Conservation (phyloP, 2,113 vertebrate species). For the Dipodomys spectabilis region DNA sequence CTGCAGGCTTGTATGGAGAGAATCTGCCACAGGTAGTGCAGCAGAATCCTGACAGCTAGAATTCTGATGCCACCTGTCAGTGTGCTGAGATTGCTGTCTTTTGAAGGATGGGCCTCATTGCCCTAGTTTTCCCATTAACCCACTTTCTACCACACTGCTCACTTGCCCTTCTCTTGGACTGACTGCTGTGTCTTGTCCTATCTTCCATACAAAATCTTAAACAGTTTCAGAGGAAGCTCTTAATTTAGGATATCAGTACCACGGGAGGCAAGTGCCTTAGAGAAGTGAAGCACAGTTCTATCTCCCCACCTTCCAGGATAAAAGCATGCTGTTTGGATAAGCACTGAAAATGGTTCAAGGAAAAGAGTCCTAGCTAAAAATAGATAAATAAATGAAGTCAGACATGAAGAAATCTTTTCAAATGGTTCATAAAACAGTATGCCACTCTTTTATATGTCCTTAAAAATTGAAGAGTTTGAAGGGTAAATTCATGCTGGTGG, state of each 20-base stretch:
- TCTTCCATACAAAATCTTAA: conserved; percentile 70
- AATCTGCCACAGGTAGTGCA: neutral
- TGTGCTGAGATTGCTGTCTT: conserved; percentile 56
- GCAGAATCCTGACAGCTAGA: neutral
- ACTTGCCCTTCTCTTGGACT: conserved; percentile 53
- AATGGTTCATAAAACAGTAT: conserved; percentile 67
- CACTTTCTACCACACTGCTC: conserved; percentile 54
- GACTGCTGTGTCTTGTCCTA: conserved; percentile 78
- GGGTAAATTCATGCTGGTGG: conserved; percentile 49
- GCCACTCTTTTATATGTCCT: conserved; percentile 49
- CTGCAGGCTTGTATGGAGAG: neutral
- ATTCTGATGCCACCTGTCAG: conserved; percentile 46
- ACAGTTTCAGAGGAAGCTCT: conserved; percentile 65
- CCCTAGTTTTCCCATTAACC: conserved; percentile 76
- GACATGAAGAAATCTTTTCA: conserved; percentile 70
- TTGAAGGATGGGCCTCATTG: conserved; percentile 54
- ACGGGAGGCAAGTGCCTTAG: conserved; percentile 60
- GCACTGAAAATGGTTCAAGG: conserved; percentile 66
- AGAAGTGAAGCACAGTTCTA: conserved; percentile 67
- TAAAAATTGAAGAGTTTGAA: conserved; percentile 66
- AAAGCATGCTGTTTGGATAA: conserved; percentile 80
- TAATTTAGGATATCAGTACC: conserved; percentile 73
- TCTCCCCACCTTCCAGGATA: conserved; percentile 69
- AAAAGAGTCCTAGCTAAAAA: conserved; percentile 75
- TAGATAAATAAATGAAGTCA: conserved; percentile 73